Evolutionary conservation across 2,888 invertebrate species (phyloP), one percentile per base, ranked within the genome.

Genomic region (Leptarthrus brevirostris): DNA sequence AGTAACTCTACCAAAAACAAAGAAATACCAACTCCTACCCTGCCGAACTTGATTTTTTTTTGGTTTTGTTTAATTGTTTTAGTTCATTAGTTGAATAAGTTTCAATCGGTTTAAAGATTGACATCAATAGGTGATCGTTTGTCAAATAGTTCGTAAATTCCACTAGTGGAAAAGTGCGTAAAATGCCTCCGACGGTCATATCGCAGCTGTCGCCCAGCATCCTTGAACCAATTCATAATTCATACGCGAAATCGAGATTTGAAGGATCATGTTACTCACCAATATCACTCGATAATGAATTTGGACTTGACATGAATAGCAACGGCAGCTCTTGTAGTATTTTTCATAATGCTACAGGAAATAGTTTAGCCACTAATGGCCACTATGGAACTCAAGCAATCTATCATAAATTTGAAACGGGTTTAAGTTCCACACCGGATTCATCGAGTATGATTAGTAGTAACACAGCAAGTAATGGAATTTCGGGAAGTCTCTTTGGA

Each of bases 141-240:
- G 30, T 8, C 30, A 30, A n/a, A 30, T 8, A 30, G 8, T 30
- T 30, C 8, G 4, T 5, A 30, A 30, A 30, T 30, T 30, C 30
- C 30, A 30, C 30, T 30, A 30, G 3, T 30, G 30, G 30, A 30
- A 30, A 30, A 8, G 30, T 30, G 30, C 4, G 26, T 14, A 16
- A 26, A 49, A 75, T 75, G 74, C 72, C 74, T 54, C 74, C 74
- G 54, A 72, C 72, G 1, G 69, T 75, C 24, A 66, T 73, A 18
- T 47, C 74, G 14, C 72, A 75, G 56, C 47, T 75, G 18, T 75
- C 74, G 8, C 74, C 72, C n/a, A 56, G 47, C 8, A 58, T 72
- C 16, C 49, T 56, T 18, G 72, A 72, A 10, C 66, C 66, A 36
- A 69, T 72, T 14, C 70, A 44, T 14, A 47, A 56, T 10, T 36